These are phyloP conservation scores for Procapra przewalskii DNA, from an alignment of 2,113 vertebrate species.

Conservation along the genomic window DNA sequence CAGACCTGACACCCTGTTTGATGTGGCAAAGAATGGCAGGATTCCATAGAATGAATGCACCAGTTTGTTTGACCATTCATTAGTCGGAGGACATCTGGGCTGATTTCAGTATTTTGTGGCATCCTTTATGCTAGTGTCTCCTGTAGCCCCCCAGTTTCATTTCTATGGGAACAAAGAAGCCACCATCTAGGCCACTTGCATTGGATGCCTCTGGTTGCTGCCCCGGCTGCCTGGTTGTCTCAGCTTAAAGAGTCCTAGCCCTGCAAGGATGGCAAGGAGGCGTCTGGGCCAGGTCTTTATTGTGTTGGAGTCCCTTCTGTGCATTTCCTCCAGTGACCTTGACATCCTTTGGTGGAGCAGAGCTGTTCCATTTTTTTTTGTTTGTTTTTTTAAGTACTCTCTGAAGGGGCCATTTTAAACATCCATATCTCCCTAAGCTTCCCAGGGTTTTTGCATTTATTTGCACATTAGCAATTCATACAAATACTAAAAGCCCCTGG, in stretches of 20 bases:
- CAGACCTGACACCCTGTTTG: too few relatives aligned
- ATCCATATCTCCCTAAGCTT: background rate
- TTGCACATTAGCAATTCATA: background rate
- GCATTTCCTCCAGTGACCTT: background rate
- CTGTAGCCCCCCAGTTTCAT: background rate
- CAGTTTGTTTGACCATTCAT: background rate
- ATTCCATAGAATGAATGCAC: background rate
- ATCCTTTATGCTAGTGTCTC: rapidly evolving
- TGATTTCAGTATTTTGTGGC: background rate
- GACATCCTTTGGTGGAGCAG: background rate
- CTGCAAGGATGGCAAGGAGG: background rate
- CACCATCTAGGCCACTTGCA: background rate
- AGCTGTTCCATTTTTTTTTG: background rate
- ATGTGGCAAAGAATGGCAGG: background rate
- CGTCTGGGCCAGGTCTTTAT: background rate
- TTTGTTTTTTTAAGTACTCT: background rate
- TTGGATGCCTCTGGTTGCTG: background rate
- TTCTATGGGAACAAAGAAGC: background rate
- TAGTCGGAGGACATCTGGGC: rapidly evolving
- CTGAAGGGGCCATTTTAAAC: background rate
- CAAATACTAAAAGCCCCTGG: background rate
- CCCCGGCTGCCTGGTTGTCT: background rate
- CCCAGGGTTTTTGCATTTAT: background rate
- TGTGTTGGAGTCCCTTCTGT: background rate
- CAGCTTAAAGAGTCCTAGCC: background rate